Evolutionary conservation across 1,140 invertebrate genomes (phyloP), one percentile per base, ranked within the genome.

Genomic region (Neodiprion lecontei): DNA sequence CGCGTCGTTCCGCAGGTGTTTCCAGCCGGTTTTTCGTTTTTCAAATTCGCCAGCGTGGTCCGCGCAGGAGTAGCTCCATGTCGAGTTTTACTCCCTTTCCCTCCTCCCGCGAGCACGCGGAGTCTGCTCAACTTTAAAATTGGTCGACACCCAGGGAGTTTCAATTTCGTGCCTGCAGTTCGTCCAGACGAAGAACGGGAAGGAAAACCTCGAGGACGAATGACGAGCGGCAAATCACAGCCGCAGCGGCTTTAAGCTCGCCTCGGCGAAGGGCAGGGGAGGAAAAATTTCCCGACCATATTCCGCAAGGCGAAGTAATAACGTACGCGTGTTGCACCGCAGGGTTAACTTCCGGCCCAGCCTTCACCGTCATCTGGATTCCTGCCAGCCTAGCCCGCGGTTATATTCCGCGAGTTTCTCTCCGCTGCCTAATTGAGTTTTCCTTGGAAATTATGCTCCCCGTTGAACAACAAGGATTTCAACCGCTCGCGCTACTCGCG

Each of bases 371-470:
- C 11, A 17, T 61, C 53, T 61, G 53, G 53, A 61, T 61, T 61
- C 53, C n/a, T 61, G 53, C 53, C 53, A 61, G 28, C 28, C 28
- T 40, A 3, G 28, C 28, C 28, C 28, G 28, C 28, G 28, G 53
- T 61, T 61, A 17, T 14, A 61, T 17, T 61, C 53, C 53, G 53
- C 53, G 76, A 81, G 73, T 80, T 80, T 74, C 74, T 28, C 53
- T 61, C 17, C 53, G 23, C 74, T 66, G 79, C 73, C 72, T 81
- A 80, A 83, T 83, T 76, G 75, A 77, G 74, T 77, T 78, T 82
- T 79, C 75, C 72, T 69, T 49, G 73, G 75, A 40, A 78, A 75
- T 78, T 78, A 78, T 78, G 68, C 72, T 48, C 73, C 9, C 9
- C 9, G 53, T 9, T 61, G 53, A 61, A 61, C 53, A 61, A 61